Base-by-base conservation (phyloP, 1,140 invertebrate genomes). In the Aphelinus atriplicis region DNA sequence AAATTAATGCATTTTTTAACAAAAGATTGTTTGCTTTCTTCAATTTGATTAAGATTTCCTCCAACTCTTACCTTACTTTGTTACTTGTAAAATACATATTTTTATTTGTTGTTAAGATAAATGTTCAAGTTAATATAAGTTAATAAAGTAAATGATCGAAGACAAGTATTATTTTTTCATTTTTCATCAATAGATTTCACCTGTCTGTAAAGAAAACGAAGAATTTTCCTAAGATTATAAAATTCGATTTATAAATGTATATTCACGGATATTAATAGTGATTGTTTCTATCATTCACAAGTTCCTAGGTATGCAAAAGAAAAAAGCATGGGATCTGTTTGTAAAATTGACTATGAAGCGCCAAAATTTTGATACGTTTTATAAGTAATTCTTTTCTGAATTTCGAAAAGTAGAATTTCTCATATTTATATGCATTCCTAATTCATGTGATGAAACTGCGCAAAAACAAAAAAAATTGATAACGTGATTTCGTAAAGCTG, bases 261-360 rank as follows among this genome's bases (percentile, higher is more conserved):
- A 53, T 72, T 76, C n/a, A 71, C 61, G 66, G 45, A 3, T 66
- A 71, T 67, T 56, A 62, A 71, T 45, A 67, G 7, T 66, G 67
- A 62, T 67, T 72, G 45, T 76, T 7, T 75, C 10, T 76, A 63
- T 67, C 56, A 6, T 71, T 76, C 46, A 68, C 75, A 60, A 76
- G 74, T 76, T 76, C 74, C 74, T 76, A 76, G 57, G 60, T 47
- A 66, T 58, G 50, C 9, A 70, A 71, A 55, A 48, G 48, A 71
- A 71, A 71, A 75, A 71, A 62, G 73, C 56, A 65, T 51, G 73
- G 61, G 73, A 75, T 75, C 73, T 75, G 73, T 75, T 75, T 75
- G 55, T 63, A 75, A 70, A 56, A 53, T 68, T 69, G 56, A 46
- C 50, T 47, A 55, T 63, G 51, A 5, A 70, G 10, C n/a, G 50